Conservation (phyloP, 2,113 vertebrate species). For the Ptychochromis oligacanthus region DNA sequence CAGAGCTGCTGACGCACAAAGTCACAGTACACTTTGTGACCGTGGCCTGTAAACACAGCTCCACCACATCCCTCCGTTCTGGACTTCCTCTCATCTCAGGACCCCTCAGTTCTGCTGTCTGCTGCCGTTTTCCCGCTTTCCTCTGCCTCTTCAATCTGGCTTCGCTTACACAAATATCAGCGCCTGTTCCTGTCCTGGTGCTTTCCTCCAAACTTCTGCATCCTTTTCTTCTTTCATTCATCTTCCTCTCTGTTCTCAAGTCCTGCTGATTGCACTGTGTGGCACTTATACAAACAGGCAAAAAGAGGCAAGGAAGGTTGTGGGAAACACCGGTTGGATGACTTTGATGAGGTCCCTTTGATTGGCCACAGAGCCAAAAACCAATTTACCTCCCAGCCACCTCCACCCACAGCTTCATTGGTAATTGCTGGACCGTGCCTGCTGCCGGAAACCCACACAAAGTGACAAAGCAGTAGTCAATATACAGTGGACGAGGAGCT, state of each 20-base stretch:
- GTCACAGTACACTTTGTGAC: slow-evolving; percentile 34
- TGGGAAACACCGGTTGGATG: slow-evolving; percentile 38
- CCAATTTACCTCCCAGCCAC: slow-evolving; percentile 50
- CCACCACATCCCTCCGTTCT: slow-evolving; percentile 66
- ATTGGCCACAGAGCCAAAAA: slow-evolving; percentile 66
- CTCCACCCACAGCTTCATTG: slow-evolving; percentile 19
- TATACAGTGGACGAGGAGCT: slow-evolving; percentile 4
- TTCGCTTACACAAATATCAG: slow-evolving; percentile 41
- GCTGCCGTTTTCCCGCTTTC: not conserved
- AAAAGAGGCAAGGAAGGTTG: slow-evolving; percentile 49
- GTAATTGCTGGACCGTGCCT: slow-evolving; percentile 3
- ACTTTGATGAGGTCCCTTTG: slow-evolving; percentile 77
- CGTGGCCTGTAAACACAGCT: slow-evolving; percentile 58
- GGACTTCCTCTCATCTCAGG: slow-evolving; percentile 47
- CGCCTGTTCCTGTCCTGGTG: slow-evolving; percentile 17
- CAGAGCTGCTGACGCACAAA: slow-evolving; percentile 46
- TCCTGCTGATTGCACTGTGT: slow-evolving; percentile 42
- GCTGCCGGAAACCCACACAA: slow-evolving; percentile 32
- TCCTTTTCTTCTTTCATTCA: slow-evolving; percentile 34
- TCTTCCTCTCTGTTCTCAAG: slow-evolving; percentile 23
- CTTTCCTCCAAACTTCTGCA: slow-evolving; percentile 37
- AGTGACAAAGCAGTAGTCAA: slow-evolving; percentile 32
- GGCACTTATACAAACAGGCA: slow-evolving; percentile 59
- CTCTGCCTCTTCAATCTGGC: slow-evolving; percentile 22
- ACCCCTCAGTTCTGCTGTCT: slow-evolving; percentile 32